A percentile compares a stretch with the other conserved stretches of the same genome.
phyloP scores from a whole-genome alignment of 1,140 invertebrate species.

The Tetraneura akinire region DNA sequence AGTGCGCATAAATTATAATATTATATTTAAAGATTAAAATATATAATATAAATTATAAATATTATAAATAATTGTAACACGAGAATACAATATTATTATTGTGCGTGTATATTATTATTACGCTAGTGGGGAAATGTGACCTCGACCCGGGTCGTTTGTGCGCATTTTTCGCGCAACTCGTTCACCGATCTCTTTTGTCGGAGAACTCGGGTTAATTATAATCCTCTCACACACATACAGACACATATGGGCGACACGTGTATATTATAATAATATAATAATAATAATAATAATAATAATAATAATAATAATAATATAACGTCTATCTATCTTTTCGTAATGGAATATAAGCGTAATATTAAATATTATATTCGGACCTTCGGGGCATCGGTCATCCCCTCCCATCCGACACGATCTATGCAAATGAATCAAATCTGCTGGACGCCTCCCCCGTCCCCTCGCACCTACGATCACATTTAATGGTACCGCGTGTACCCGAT shows the following conservation, averaged over 20 bases:
- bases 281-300: no score
- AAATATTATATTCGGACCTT: slow-evolving; percentile 16
- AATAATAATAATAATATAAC: no score
- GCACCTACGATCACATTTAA: not conserved
- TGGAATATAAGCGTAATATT: no score
- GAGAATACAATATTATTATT: no score
- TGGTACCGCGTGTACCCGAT: slow-evolving; percentile 2
- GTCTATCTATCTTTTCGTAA: no score
- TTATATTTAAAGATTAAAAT: no score
- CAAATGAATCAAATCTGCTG: slow-evolving; percentile 32
- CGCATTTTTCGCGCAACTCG: slow-evolving; percentile 37
- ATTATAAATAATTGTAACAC: no score
- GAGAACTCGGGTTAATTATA: slow-evolving; percentile 36
- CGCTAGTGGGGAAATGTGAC: slow-evolving; percentile 32
- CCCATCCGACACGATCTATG: slow-evolving; percentile 42
- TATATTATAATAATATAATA: not conserved
- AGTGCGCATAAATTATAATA: no score
- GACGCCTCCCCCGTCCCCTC: not conserved
- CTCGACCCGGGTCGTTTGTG: slow-evolving; percentile 20
- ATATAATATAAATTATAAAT: no score
- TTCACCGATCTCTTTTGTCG: slow-evolving; percentile 41
- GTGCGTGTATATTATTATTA: no score
- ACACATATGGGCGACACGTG: not conserved
- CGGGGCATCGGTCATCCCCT: slow-evolving; percentile 43
- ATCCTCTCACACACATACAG: not conserved